Evolutionary conservation across 1,140 invertebrate species (phyloP).

Genomic region (Thalassaphorura encarpata): DNA sequence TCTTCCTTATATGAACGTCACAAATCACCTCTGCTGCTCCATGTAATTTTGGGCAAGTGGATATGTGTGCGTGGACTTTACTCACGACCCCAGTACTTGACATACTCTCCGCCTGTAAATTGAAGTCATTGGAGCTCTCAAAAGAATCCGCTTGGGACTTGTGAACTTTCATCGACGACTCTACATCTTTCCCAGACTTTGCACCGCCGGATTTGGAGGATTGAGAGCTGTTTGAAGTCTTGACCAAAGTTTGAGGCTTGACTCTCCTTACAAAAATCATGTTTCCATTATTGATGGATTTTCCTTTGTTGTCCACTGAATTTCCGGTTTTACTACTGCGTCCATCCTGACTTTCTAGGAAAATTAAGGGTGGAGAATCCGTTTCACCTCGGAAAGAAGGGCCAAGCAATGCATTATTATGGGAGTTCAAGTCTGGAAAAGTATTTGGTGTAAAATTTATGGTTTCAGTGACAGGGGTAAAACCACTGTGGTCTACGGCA

Average conservation of each 20-base stretch:
- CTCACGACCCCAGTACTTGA: conserved; percentile 15
- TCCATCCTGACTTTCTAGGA: not conserved
- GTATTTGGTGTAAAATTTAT: not conserved
- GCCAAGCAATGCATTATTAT: not conserved
- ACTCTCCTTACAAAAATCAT: not conserved
- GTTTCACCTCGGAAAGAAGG: not conserved
- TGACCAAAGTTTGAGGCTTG: no score
- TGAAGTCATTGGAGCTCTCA: not conserved
- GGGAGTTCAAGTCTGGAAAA: not conserved
- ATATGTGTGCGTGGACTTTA: conserved; percentile 28
- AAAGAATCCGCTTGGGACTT: no score
- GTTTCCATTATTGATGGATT: not conserved
- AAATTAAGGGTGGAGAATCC: not conserved
- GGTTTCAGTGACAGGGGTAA: not conserved
- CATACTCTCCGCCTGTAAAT: not conserved
- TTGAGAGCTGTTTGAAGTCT: no score
- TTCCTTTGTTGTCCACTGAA: no score
- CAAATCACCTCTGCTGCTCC: conserved; percentile 25
- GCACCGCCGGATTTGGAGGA: not conserved
- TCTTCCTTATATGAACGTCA: conserved; percentile 27
- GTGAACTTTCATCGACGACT: conserved; percentile 2
- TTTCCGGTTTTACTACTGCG: no score
- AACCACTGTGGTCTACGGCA: not conserved
- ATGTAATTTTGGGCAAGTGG: conserved; percentile 29
- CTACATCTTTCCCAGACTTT: not conserved